Percentiles rank a stretch among this genome's conserved stretches.
phyloP scores from a whole-genome alignment of 2,113 vertebrate genomes.

The Sebastes schlegelii region DNA sequence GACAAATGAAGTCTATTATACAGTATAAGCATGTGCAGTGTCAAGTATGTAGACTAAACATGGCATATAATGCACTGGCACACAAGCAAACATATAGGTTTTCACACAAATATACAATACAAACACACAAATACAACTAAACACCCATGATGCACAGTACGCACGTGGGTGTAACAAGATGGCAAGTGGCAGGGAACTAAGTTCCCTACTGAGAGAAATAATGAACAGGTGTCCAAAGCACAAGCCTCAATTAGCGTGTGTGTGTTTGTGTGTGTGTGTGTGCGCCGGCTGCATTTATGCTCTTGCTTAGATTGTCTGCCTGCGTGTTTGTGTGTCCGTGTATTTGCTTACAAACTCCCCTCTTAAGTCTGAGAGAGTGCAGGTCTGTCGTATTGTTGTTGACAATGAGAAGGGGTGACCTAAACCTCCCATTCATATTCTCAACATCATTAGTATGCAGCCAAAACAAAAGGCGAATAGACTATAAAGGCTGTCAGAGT shows the following conservation, averaged over 20 bases:
- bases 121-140: conserved; percentile 35
- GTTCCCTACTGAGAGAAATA: conserved; percentile 72
- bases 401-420: conserved; percentile 56
- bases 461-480: conserved; percentile 59
- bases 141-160: conserved; percentile 47
- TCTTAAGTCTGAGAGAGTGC: conserved; percentile 9
- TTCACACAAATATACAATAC: background rate
- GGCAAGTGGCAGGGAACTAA: conserved; percentile 44
- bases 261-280: conserved; percentile 16
- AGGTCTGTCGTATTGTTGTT: conserved; percentile 20
- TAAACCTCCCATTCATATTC: conserved; percentile 55
- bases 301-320: background rate
- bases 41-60: background rate
- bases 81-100: background rate
- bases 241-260: conserved; percentile 45
- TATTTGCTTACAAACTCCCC: conserved; percentile 31
- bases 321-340: background rate
- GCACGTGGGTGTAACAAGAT: conserved; percentile 56
- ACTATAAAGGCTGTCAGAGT: conserved; percentile 65
- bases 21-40: background rate
- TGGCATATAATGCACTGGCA: background rate
- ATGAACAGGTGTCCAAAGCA: conserved; percentile 75
- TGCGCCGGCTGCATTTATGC: conserved; percentile 10
- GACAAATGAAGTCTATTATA: conserved; percentile 11
- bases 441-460: conserved; percentile 63